Conservation (phyloP, 2,888 invertebrate species). For the Eupsilia transversa region DNA sequence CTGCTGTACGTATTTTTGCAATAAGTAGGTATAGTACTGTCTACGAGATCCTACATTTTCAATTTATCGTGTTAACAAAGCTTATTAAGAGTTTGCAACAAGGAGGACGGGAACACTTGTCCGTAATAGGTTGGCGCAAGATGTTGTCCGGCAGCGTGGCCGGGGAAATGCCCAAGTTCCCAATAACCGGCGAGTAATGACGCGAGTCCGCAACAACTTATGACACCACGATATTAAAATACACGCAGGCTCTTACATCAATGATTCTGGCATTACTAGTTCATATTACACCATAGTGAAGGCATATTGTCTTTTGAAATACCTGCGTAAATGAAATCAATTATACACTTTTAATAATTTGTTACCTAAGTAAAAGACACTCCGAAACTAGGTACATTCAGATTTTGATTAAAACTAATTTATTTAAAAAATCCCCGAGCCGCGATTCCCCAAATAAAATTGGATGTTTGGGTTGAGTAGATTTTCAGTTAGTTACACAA, state of each 20-base stretch:
- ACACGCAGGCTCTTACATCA: conserved; percentile 58
- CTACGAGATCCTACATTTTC: conserved; percentile 24
- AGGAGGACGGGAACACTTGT: conserved; percentile 82
- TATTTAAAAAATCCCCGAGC: neutral
- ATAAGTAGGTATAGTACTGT: neutral
- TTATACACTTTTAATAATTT: neutral
- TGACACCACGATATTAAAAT: conserved; percentile 77
- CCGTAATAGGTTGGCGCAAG: conserved; percentile 89
- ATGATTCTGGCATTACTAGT: conserved; percentile 48
- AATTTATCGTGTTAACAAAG: conserved; percentile 69
- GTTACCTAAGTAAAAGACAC: neutral
- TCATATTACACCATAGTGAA: neutral
- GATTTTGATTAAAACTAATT: neutral
- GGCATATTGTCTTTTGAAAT: neutral
- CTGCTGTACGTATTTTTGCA: neutral
- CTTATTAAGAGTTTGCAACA: conserved; percentile 79
- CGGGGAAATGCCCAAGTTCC: conserved; percentile 84
- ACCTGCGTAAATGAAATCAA: neutral
- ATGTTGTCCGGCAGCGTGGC: conserved; percentile 84
- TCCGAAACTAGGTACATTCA: neutral
- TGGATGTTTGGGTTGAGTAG: neutral
- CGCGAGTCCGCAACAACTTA: conserved; percentile 82
- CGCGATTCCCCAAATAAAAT: neutral
- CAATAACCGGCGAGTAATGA: conserved; percentile 87
- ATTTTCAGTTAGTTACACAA: neutral